Evolutionary conservation across 2,113 vertebrate genomes (phyloP), one percentile per base, ranked within the genome.

Genomic region (Manacus vitellinus): DNA sequence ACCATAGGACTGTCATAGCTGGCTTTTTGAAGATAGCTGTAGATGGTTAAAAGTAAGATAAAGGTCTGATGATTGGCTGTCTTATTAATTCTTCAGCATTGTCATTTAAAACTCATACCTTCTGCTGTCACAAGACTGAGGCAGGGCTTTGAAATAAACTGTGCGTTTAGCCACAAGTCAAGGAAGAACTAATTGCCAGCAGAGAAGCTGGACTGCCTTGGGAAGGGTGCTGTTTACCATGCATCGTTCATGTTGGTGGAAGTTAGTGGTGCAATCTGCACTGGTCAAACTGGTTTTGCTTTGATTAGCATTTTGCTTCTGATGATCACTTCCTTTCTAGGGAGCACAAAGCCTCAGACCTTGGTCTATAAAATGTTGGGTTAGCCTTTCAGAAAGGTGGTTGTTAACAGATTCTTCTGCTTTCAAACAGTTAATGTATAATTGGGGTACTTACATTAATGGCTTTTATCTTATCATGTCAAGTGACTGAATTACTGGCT

Each of bases 191-290:
- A 51, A 51, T 10, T 68, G 25, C 19, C n/a, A 31, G 16, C 16
- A 35, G 9, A 76, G n/a, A 35, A 52, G 13, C 27, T 65, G 24
- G 19, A 15, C 62, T 73, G 1, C 33, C 31, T 55, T 37, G 61
- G 25, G 51, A 78, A 27, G 4, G 14, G 15, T 61, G 28, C 12
- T 7, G 2, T 25, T 87, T 39, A 21, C 21, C 7, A 5, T 7
- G 6, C 14, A 10, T 25, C 0, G 0, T 55, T 65, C 12, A 10
- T 0, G 0, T 3, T 35, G 16, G 16, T 72, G 41, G 47, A 72
- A 87, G 31, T 44, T 41, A 33, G 7, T 24, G 11, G 8, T 47
- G 44, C 46, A 70, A 77, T 41, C 12, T 70, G 51, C 37, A 37
- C 43, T 59, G 55, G 30, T 82, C 27, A 44, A 75, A 25, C 43